Evolutionary conservation across 1,140 invertebrate genomes (phyloP).

Genomic region (Listronotus oregonensis): DNA sequence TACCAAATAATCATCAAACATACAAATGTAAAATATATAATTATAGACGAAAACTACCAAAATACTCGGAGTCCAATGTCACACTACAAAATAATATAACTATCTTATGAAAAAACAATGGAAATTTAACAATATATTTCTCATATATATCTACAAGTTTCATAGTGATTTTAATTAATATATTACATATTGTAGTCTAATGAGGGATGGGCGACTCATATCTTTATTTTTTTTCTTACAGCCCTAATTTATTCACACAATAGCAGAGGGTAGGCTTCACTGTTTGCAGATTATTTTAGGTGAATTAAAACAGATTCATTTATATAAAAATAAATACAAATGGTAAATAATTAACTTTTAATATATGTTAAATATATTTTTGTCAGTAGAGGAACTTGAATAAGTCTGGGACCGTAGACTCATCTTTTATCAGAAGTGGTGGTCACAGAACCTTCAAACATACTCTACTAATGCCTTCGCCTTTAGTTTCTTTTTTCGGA

Average conservation of each 20-base stretch:
- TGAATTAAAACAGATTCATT: too few relatives aligned
- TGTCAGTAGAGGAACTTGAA: too few relatives aligned
- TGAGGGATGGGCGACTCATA: constrained; percentile 39
- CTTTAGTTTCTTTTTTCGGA: too few relatives aligned
- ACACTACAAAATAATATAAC: constrained; percentile 37
- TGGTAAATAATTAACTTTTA: too few relatives aligned
- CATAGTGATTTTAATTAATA: constrained; percentile 49
- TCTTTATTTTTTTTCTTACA: constrained; percentile 19
- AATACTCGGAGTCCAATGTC: constrained; percentile 33
- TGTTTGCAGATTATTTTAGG: neutral
- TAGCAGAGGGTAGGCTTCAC: constrained; percentile 5
- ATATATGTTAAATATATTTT: too few relatives aligned
- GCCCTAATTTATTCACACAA: constrained; percentile 37
- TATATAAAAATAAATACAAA: neutral
- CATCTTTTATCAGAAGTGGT: too few relatives aligned
- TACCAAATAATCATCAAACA: too few relatives aligned
- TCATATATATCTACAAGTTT: constrained; percentile 54
- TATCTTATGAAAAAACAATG: constrained; percentile 48
- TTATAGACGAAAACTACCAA: neutral
- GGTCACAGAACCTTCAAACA: too few relatives aligned
- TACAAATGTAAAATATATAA: too few relatives aligned
- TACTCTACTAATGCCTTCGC: too few relatives aligned
- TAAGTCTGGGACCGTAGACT: too few relatives aligned
- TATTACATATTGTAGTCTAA: constrained; percentile 49
- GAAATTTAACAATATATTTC: constrained; percentile 54